Conservation (phyloP, 2,888 invertebrate species). For the Drosophila flavopinicola region DNA sequence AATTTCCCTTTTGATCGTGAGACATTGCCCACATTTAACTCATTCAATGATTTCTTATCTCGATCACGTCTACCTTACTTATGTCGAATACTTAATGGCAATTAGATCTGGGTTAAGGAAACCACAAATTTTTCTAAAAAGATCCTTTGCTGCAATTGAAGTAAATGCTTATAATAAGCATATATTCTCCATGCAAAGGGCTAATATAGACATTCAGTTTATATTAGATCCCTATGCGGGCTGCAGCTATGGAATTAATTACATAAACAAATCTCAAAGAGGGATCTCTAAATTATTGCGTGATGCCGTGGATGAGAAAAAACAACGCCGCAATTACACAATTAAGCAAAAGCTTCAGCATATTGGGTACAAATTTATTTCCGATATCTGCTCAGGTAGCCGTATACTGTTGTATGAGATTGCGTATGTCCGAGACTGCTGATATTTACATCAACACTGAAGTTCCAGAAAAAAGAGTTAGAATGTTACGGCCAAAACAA, state of each 20-base stretch:
- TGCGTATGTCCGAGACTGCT: slow-evolving; percentile 1
- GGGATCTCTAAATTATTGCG: slow-evolving; percentile 19
- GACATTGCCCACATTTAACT: neutral
- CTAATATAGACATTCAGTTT: slow-evolving; percentile 18
- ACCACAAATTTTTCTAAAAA: slow-evolving; percentile 15
- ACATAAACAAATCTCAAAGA: slow-evolving; percentile 17
- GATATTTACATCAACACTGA: slow-evolving; percentile 26
- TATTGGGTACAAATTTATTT: slow-evolving; percentile 1
- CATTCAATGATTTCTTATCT: too few species aligned
- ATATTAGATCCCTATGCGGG: slow-evolving; percentile 15
- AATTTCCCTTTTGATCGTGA: neutral
- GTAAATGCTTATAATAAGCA: slow-evolving; percentile 7
- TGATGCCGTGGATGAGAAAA: slow-evolving; percentile 2
- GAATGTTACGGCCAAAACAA: slow-evolving; percentile 14
- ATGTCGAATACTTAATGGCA: neutral
- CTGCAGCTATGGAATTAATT: slow-evolving; percentile 14
- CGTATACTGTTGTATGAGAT: neutral
- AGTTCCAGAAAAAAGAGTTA: slow-evolving; percentile 21
- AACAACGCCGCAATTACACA: neutral
- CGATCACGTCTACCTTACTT: too few species aligned
- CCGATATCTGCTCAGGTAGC: slow-evolving; percentile 12
- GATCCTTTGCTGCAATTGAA: neutral
- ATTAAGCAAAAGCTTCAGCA: slow-evolving; percentile 12
- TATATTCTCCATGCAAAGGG: slow-evolving; percentile 15
- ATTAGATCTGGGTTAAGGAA: slow-evolving; percentile 26